Percentiles rank a stretch among this genome's conserved stretches.
Conservation (phyloP, 2,797 vertebrate genomes). For the Erithacus rubecula region DNA sequence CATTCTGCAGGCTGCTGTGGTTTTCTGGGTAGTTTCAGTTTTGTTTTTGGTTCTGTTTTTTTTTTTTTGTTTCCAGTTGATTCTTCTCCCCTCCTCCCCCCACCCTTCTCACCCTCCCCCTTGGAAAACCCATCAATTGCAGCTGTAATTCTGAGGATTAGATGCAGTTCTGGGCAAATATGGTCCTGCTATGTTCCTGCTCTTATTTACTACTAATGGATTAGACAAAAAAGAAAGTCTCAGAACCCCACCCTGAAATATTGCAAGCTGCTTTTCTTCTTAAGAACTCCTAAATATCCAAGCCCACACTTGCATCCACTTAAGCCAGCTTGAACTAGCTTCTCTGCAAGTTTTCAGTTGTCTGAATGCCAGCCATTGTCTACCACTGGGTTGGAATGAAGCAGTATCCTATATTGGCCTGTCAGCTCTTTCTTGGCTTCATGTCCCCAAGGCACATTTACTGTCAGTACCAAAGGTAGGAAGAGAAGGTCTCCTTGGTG, state of each 20-base stretch:
- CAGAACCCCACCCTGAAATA: constrained; percentile 13
- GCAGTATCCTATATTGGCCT: not conserved
- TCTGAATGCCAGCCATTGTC: constrained; percentile 46
- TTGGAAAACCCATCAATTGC: not conserved
- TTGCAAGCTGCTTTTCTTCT: constrained; percentile 27
- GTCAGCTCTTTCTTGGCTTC: not conserved
- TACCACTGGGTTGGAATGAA: not conserved
- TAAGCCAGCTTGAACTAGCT: constrained; percentile 31
- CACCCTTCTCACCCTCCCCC: accelerated
- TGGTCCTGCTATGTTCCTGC: not conserved
- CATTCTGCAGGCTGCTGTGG: not conserved
- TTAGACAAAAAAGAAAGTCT: not conserved
- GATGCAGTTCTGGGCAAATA: not conserved
- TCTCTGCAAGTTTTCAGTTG: not conserved
- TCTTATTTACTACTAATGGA: not conserved
- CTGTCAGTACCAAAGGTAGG: not conserved
- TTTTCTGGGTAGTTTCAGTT: not conserved
- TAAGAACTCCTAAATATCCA: constrained; percentile 9
- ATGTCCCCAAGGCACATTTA: accelerated
- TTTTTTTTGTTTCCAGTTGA: not conserved
- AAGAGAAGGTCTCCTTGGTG: not conserved
- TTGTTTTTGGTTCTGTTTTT: not conserved
- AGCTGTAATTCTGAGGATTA: not conserved
- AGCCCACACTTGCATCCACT: constrained; percentile 24
- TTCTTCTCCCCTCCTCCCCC: not conserved